phyloP scores from a whole-genome alignment of 2,888 invertebrate genomes.

The Tipula confusa region DNA sequence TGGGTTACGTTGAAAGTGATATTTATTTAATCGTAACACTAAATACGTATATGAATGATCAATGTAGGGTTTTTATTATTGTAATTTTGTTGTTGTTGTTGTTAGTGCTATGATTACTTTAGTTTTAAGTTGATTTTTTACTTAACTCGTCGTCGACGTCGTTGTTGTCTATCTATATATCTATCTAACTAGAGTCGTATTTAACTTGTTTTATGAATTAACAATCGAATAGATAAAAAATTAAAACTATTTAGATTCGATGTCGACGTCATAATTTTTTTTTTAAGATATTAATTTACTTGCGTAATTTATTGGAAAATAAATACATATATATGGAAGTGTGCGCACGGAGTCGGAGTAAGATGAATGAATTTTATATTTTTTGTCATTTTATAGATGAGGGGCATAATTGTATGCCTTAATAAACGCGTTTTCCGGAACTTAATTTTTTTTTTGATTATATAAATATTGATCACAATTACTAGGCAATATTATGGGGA shows the following conservation, averaged over 20 bases:
- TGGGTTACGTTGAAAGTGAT: constrained; percentile 9
- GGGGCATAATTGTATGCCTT: too few species aligned
- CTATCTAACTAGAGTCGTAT: not conserved
- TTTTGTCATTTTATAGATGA: not conserved
- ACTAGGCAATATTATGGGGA: not conserved
- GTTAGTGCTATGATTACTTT: not conserved
- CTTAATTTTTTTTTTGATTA: not conserved
- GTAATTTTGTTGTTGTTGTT: not conserved
- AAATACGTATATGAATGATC: not conserved
- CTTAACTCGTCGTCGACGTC: not conserved
- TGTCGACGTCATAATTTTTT: not conserved
- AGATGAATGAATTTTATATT: too few species aligned
- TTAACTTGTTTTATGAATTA: constrained; percentile 12
- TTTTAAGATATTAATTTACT: not conserved
- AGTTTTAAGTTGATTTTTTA: not conserved
- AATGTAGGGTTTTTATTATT: not conserved
- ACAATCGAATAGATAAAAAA: not conserved
- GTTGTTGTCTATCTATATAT: not conserved
- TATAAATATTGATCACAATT: not conserved
- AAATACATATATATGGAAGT: not conserved
- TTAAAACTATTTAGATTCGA: not conserved
- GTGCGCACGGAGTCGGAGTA: not conserved
- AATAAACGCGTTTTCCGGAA: not conserved
- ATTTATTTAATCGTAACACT: constrained; percentile 8
- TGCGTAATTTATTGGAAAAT: not conserved